A percentile compares a stretch with the other conserved stretches of the same genome.
Evolutionary conservation across 2,113 vertebrate genomes (phyloP).

Genomic region (Gobiocypris rarus): DNA sequence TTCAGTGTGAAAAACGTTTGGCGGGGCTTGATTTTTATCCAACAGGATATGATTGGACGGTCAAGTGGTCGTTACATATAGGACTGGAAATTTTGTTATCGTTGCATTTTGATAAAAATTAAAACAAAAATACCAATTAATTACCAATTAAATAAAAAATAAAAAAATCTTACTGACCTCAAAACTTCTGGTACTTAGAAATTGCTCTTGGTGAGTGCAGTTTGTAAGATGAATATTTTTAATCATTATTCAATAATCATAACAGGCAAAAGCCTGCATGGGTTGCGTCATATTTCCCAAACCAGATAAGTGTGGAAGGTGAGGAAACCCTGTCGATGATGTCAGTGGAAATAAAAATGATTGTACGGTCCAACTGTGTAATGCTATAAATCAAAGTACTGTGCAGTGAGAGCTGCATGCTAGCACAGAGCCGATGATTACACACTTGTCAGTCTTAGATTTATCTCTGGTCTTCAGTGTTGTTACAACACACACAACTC

Average conservation of each 20-base stretch:
- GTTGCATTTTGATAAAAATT: too few relatives aligned
- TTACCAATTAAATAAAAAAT: too few relatives aligned
- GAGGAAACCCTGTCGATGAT: not conserved
- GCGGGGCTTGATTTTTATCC: too few relatives aligned
- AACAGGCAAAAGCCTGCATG: not conserved
- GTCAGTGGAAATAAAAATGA: slow-evolving; percentile 11
- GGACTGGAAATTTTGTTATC: too few relatives aligned
- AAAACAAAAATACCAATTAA: too few relatives aligned
- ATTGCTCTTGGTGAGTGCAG: too few relatives aligned
- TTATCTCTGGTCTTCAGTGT: not conserved
- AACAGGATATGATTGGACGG: too few relatives aligned
- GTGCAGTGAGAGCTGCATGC: not conserved
- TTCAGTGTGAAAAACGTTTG: too few relatives aligned
- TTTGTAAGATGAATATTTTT: too few relatives aligned
- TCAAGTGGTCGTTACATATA: too few relatives aligned
- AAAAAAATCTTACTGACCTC: too few relatives aligned
- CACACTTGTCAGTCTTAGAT: slow-evolving; percentile 16
- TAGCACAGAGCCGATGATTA: slow-evolving; percentile 20
- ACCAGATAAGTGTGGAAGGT: not conserved
- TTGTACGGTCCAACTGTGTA: not conserved
- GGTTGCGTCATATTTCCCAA: slow-evolving; percentile 10
- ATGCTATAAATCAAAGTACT: slow-evolving; percentile 3
- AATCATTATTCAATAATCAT: not conserved
- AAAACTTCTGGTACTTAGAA: too few relatives aligned
- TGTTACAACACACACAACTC: not conserved